Evolutionary conservation across 2,113 vertebrate species (phyloP).

Genomic region (Neogobius melanostomus): DNA sequence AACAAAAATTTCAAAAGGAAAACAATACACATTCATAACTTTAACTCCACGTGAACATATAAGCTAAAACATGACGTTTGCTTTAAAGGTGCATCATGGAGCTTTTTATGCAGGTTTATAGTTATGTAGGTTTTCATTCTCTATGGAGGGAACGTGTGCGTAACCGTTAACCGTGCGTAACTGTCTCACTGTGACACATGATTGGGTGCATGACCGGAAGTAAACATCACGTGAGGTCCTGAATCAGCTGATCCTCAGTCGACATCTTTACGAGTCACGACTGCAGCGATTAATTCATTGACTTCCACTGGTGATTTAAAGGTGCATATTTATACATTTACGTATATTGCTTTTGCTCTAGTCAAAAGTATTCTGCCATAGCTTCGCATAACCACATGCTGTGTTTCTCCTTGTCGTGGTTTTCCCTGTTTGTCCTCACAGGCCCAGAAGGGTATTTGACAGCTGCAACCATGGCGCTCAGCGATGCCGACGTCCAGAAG

Average conservation of each 20-base stretch:
- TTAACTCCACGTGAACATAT: not conserved
- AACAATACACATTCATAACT: not conserved
- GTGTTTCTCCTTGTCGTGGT: not conserved
- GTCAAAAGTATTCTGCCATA: accelerated
- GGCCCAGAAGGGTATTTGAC: slow-evolving; percentile 49
- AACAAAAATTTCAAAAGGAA: not conserved
- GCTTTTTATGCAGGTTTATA: too few species aligned
- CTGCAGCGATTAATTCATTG: slow-evolving; percentile 57
- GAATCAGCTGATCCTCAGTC: slow-evolving; percentile 74
- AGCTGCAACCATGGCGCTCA: slow-evolving; percentile 87
- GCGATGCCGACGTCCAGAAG: slow-evolving; percentile 97
- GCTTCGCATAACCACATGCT: accelerated
- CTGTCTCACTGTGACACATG: slow-evolving; percentile 5
- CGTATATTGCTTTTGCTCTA: accelerated
- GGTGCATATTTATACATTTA: slow-evolving; percentile 29
- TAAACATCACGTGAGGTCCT: slow-evolving; percentile 70
- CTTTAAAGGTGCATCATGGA: too few species aligned
- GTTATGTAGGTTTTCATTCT: too few species aligned
- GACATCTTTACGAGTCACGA: slow-evolving; percentile 72
- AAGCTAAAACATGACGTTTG: too few species aligned
- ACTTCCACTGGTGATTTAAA: slow-evolving; percentile 15
- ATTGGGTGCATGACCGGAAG: slow-evolving; percentile 61
- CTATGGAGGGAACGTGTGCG: too few species aligned
- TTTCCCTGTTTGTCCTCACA: slow-evolving; percentile 15
- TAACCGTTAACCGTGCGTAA: too few species aligned